phyloP scores from a whole-genome alignment of 2,888 invertebrate species.

The Polydrusus pterygomalis region DNA sequence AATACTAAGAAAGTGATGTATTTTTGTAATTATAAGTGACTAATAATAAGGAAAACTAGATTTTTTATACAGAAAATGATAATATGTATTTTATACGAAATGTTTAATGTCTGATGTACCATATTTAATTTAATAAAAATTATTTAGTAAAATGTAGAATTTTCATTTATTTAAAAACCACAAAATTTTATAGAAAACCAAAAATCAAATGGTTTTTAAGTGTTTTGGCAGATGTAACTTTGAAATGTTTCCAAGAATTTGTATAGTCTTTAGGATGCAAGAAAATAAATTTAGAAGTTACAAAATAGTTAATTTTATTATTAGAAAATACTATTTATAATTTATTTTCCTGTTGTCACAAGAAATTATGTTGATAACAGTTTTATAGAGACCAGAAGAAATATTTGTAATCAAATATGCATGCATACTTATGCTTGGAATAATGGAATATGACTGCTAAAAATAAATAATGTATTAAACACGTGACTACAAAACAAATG shows the following conservation, averaged over 20 bases:
- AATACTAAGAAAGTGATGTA: background rate
- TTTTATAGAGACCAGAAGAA: too few species aligned
- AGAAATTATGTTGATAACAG: too few species aligned
- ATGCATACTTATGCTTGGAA: too few species aligned
- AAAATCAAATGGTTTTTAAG: background rate
- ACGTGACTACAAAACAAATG: too few species aligned
- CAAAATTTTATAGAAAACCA: background rate
- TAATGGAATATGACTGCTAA: too few species aligned
- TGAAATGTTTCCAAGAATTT: slow-evolving; percentile 32
- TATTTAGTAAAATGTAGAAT: background rate
- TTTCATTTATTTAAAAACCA: background rate
- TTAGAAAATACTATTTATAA: slow-evolving; percentile 20
- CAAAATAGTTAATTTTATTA: slow-evolving; percentile 18
- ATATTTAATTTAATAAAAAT: slow-evolving; percentile 9
- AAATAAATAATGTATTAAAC: too few species aligned
- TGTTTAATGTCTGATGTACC: slow-evolving; percentile 4
- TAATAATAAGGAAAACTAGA: background rate
- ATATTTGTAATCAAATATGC: too few species aligned
- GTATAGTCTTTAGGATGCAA: slow-evolving; percentile 23
- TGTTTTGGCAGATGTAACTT: slow-evolving; percentile 13
- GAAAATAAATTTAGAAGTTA: slow-evolving; percentile 39
- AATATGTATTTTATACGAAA: slow-evolving; percentile 16
- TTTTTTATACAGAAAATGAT: slow-evolving; percentile 15
- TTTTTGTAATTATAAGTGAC: background rate
- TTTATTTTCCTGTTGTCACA: background rate